These are phyloP conservation scores for Apodemia duryi DNA, from an alignment of 2,888 invertebrate species.

Conservation along the genomic window DNA sequence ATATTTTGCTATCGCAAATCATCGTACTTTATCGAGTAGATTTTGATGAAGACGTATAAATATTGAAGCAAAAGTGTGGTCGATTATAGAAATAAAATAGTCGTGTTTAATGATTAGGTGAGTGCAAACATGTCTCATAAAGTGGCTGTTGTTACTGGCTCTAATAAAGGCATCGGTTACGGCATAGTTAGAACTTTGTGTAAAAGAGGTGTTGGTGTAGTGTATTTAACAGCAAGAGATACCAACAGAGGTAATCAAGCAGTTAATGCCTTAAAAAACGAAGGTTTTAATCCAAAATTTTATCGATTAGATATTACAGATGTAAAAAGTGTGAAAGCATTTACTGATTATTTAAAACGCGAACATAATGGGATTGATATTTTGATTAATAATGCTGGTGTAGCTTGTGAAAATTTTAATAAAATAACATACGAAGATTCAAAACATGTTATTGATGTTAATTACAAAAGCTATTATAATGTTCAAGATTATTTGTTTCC, in stretches of 20 bases:
- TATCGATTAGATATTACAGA: slow-evolving; percentile 36
- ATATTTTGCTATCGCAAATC: too few relatives aligned
- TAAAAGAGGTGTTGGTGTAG: slow-evolving; percentile 77
- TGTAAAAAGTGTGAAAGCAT: slow-evolving; percentile 31
- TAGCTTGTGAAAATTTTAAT: slow-evolving; percentile 24
- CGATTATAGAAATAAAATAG: too few relatives aligned
- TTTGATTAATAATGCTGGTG: slow-evolving; percentile 38
- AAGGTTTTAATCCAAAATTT: slow-evolving; percentile 53
- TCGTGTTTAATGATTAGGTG: too few relatives aligned
- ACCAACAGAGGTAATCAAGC: slow-evolving; percentile 70
- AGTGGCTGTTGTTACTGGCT: slow-evolving; percentile 74
- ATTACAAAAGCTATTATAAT: slow-evolving; percentile 32
- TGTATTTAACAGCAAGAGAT: slow-evolving; percentile 82
- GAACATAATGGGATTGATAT: slow-evolving; percentile 39
- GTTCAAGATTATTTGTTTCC: slow-evolving; percentile 36
- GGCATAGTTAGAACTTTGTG: slow-evolving; percentile 80
- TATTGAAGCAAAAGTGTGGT: too few relatives aligned
- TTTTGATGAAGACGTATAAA: too few relatives aligned
- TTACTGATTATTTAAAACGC: slow-evolving; percentile 34
- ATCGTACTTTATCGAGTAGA: too few relatives aligned
- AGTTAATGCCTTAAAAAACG: slow-evolving; percentile 67
- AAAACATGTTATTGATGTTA: slow-evolving; percentile 33
- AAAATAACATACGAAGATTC: slow-evolving; percentile 33
- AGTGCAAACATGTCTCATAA: slow-evolving; percentile 23
- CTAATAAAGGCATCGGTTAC: slow-evolving; percentile 83